A percentile compares a stretch with the other conserved stretches of the same genome.
These are phyloP conservation scores for Trichogramma evanescens DNA, from an alignment of 2,888 invertebrate species.

Conservation along the genomic window DNA sequence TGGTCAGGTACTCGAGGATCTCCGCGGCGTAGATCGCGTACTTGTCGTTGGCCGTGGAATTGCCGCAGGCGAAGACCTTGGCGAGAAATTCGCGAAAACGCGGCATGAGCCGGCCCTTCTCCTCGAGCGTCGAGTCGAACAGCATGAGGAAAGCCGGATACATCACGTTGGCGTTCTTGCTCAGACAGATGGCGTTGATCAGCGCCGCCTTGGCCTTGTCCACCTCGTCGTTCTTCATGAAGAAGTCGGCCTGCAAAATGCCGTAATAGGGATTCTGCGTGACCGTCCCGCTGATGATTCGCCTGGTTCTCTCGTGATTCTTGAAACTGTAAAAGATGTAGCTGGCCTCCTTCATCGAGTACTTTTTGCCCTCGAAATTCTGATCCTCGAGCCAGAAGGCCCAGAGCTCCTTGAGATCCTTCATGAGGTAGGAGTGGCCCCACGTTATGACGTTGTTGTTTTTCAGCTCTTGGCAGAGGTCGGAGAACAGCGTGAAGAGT, in stretches of 20 bases:
- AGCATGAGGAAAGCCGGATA: conserved; percentile 17
- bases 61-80: conserved; percentile 9
- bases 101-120: conserved; percentile 11
- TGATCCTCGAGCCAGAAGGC: conserved; percentile 22
- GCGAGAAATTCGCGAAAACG: conserved; percentile 9
- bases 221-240: conserved; percentile 19
- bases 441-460: conserved; percentile 20
- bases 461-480: conserved; percentile 20
- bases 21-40: neutral
- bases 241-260: conserved; percentile 18
- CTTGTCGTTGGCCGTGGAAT: neutral
- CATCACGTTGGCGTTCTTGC: conserved; percentile 18
- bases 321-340: conserved; percentile 17
- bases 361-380: conserved; percentile 20
- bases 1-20: conserved; percentile 14
- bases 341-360: conserved; percentile 17
- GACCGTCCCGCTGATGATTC: conserved; percentile 13
- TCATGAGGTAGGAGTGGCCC: conserved; percentile 22
- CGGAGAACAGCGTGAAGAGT: conserved; percentile 15
- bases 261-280: conserved; percentile 21
- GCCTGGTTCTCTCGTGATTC: conserved; percentile 14
- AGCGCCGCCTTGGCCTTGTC: conserved; percentile 18
- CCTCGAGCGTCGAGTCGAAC: conserved; percentile 17
- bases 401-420: conserved; percentile 20
- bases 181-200: conserved; percentile 18